Percentiles rank a stretch among this genome's conserved stretches.
These are phyloP conservation scores for Sphaerophoria taeniata DNA, from an alignment of 2,888 invertebrate species.

Conservation along the genomic window DNA sequence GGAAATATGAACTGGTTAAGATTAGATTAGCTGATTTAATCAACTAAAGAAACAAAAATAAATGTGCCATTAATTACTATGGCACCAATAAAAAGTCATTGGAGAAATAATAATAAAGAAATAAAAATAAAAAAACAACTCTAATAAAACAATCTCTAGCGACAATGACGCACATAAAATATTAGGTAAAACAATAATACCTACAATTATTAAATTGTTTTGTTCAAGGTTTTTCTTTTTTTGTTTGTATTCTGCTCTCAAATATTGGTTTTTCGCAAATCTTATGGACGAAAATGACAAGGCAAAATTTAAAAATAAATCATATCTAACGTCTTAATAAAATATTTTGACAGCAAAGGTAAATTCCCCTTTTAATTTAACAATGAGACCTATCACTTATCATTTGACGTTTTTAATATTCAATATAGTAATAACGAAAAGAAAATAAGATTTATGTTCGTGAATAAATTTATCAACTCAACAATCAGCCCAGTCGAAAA, in stretches of 20 bases:
- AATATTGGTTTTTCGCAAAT: not conserved
- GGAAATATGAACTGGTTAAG: constrained; percentile 68
- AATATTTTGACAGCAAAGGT: constrained; percentile 54
- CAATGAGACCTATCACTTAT: constrained; percentile 76
- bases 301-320: not conserved
- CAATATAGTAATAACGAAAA: constrained; percentile 76
- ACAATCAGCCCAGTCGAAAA: not conserved
- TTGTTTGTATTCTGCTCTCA: not conserved
- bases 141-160: constrained; percentile 70
- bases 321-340: not conserved
- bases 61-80: constrained; percentile 62
- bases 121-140: constrained; percentile 45
- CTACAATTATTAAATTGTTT: not conserved
- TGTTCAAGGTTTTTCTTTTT: constrained; percentile 11
- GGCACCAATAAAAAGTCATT: constrained; percentile 65
- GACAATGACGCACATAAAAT: constrained; percentile 48
- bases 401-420: constrained; percentile 80
- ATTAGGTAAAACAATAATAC: not conserved
- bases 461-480: constrained; percentile 25
- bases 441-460: constrained; percentile 77
- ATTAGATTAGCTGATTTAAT: constrained; percentile 73
- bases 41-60: constrained; percentile 29
- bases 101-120: constrained; percentile 59
- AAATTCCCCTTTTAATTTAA: constrained; percentile 37
- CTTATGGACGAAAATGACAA: not conserved